phyloP scores from a whole-genome alignment of 2,888 invertebrate genomes.

The Tribolium freemani region DNA sequence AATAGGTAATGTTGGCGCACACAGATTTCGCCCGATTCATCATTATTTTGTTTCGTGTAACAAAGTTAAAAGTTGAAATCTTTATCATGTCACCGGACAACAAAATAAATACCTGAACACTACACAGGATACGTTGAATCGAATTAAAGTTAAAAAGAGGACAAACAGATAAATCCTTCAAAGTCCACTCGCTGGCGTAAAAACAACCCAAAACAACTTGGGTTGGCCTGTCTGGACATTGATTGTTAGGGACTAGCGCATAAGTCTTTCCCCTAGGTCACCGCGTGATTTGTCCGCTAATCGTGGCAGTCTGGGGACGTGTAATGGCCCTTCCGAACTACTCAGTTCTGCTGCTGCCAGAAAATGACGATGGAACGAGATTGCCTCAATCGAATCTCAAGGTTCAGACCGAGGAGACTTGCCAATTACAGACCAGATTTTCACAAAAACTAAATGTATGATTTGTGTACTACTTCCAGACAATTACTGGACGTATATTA shows the following conservation, averaged over 20 bases:
- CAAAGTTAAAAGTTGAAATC: neutral
- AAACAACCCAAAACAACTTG: slow-evolving; percentile 54
- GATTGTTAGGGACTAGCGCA: slow-evolving; percentile 66
- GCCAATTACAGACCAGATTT: too few species aligned
- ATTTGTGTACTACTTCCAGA: too few species aligned
- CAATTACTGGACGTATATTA: neutral
- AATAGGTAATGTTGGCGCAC: neutral
- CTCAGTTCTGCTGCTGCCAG: slow-evolving; percentile 12
- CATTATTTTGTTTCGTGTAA: neutral
- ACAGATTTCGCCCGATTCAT: neutral
- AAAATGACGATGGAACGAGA: slow-evolving; percentile 14
- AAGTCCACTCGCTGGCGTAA: slow-evolving; percentile 58
- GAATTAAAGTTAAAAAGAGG: slow-evolving; percentile 43
- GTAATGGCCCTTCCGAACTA: slow-evolving; percentile 56
- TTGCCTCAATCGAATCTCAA: neutral
- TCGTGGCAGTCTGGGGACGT: slow-evolving; percentile 63
- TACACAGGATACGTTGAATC: slow-evolving; percentile 23
- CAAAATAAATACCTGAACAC: slow-evolving; percentile 6
- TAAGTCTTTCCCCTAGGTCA: slow-evolving; percentile 64
- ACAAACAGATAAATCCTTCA: slow-evolving; percentile 66
- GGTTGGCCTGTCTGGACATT: slow-evolving; percentile 61
- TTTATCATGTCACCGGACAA: slow-evolving; percentile 20
- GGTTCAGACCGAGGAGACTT: neutral
- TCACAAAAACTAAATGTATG: too few species aligned
- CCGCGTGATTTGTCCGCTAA: slow-evolving; percentile 68